Conservation (phyloP, 2,113 vertebrate species). For the Apistogramma diplotaenia region DNA sequence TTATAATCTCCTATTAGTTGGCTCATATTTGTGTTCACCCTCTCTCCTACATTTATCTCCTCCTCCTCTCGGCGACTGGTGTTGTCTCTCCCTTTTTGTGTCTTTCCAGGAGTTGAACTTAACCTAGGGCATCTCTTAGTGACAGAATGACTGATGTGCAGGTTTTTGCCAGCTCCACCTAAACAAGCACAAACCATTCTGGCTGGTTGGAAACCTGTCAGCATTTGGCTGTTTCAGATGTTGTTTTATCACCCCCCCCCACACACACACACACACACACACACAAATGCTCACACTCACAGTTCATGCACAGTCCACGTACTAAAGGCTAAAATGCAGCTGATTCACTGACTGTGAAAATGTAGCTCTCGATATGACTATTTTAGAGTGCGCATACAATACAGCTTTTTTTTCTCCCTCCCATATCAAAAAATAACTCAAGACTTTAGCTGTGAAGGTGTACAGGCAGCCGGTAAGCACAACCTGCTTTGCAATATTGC, state of each 20-base stretch:
- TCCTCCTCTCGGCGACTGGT: neutral
- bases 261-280: too few species aligned
- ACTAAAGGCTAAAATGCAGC: neutral
- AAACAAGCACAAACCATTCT: slow-evolving; percentile 37
- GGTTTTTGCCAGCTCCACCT: slow-evolving; percentile 40
- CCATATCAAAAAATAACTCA: neutral
- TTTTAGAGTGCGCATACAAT: neutral
- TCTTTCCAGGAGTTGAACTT: slow-evolving; percentile 33
- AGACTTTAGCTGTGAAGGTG: neutral
- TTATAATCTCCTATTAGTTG: slow-evolving; percentile 28
- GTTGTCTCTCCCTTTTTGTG: neutral
- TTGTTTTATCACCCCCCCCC: slow-evolving; percentile 41
- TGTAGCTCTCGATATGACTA: neutral
- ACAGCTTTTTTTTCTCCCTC: neutral
- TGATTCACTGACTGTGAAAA: slow-evolving; percentile 6
- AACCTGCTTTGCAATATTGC: neutral
- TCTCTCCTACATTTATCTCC: neutral
- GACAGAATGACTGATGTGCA: slow-evolving; percentile 65
- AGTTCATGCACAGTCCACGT: slow-evolving; percentile 14
- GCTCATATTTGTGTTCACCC: neutral
- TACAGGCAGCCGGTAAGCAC: neutral
- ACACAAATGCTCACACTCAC: slow-evolving; percentile 26
- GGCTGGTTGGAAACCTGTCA: slow-evolving; percentile 41
- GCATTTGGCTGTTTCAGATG: slow-evolving; percentile 23
- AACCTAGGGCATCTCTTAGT: slow-evolving; percentile 42